Percentiles rank a stretch among this genome's conserved stretches.
Evolutionary conservation across 2,888 invertebrate genomes (phyloP).

Genomic region (Eupeodes luniger): DNA sequence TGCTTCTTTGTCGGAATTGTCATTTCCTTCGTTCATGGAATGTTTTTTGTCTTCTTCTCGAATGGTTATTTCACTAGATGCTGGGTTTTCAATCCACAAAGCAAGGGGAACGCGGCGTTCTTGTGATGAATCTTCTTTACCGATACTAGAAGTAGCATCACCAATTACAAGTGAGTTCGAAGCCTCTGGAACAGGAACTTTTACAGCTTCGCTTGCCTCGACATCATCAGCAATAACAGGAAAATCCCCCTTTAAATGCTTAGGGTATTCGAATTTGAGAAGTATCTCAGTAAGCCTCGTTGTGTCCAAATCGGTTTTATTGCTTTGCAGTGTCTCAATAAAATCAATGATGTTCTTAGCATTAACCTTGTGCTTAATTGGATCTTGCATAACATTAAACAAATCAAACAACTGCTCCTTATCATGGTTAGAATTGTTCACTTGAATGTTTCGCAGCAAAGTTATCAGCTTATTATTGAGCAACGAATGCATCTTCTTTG

Average conservation of each 20-base stretch:
- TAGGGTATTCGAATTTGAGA: constrained; percentile 79
- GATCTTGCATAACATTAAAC: constrained; percentile 79
- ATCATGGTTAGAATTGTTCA: constrained; percentile 80
- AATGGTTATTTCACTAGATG: not conserved
- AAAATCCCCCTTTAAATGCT: constrained; percentile 48
- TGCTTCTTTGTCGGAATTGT: not conserved
- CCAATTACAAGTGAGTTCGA: not conserved
- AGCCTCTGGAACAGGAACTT: not conserved
- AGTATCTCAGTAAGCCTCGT: constrained; percentile 80
- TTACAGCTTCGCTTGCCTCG: not conserved
- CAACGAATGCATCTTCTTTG: constrained; percentile 57
- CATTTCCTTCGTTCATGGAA: not conserved
- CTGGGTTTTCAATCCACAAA: constrained; percentile 36
- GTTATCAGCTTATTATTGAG: constrained; percentile 74
- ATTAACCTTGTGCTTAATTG: constrained; percentile 77
- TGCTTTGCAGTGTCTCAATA: constrained; percentile 81
- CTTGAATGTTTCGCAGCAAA: constrained; percentile 76
- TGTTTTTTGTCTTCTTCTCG: not conserved
- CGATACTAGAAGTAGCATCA: not conserved
- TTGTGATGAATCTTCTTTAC: constrained; percentile 4
- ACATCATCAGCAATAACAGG: not conserved
- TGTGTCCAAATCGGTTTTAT: constrained; percentile 81
- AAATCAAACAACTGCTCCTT: constrained; percentile 80
- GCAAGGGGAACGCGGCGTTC: constrained; percentile 27
- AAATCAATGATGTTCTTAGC: constrained; percentile 82